phyloP scores from a whole-genome alignment of 2,113 vertebrate genomes.

The Cheilinus undulatus region DNA sequence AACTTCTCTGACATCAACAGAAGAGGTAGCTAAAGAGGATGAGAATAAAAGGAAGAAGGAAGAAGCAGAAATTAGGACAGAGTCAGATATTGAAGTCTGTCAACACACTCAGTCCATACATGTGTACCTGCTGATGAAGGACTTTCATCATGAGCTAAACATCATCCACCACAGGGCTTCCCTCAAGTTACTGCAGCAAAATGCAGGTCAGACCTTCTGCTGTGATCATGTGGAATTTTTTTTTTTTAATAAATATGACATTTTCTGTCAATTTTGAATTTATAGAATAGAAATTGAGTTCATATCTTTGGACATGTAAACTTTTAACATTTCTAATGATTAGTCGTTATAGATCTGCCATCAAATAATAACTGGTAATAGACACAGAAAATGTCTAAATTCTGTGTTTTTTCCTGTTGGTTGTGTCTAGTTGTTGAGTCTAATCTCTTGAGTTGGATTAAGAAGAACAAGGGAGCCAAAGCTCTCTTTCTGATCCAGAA shows the following conservation, averaged over 20 bases:
- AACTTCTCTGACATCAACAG: background rate
- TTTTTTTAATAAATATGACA: too few species aligned
- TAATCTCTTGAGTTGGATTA: slow-evolving; percentile 85
- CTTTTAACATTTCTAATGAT: background rate
- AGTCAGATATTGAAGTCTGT: slow-evolving; percentile 34
- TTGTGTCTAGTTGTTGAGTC: slow-evolving; percentile 79
- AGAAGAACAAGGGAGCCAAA: slow-evolving; percentile 90
- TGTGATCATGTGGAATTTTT: too few species aligned
- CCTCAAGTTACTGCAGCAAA: slow-evolving; percentile 84
- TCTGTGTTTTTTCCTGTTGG: background rate
- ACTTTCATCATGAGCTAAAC: slow-evolving; percentile 91
- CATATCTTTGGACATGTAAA: too few species aligned
- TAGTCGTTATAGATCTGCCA: background rate
- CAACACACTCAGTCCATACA: slow-evolving; percentile 51
- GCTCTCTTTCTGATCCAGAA: slow-evolving; percentile 92
- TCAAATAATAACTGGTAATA: background rate
- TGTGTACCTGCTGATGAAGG: slow-evolving; percentile 67
- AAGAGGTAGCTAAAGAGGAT: slow-evolving; percentile 15
- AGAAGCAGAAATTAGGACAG: slow-evolving; percentile 23
- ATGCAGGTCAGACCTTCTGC: slow-evolving; percentile 80
- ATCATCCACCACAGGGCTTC: slow-evolving; percentile 87
- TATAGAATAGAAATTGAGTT: too few species aligned
- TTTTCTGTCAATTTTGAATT: background rate
- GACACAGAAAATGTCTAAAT: slow-evolving; percentile 1
- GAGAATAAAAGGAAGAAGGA: slow-evolving; percentile 27